These are phyloP conservation scores for Mylabris phalerata DNA, from an alignment of 1,140 invertebrate species.

Conservation along the genomic window DNA sequence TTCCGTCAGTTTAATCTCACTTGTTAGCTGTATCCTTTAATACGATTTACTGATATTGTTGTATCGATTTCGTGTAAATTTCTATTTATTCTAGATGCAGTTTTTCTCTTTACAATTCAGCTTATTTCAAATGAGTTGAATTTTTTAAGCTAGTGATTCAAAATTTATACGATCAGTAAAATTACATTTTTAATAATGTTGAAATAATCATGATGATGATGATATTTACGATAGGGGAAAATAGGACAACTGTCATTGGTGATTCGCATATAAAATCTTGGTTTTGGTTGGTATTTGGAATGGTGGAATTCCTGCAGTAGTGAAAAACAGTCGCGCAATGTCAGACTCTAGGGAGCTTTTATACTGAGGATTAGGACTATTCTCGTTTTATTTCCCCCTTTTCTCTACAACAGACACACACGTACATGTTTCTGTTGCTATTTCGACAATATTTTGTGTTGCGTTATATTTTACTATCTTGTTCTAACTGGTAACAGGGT, in stretches of 20 bases:
- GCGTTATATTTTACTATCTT: not conserved
- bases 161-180: constrained; percentile 16
- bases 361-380: constrained; percentile 34
- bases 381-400: constrained; percentile 21
- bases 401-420: constrained; percentile 6
- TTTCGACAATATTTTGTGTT: constrained; percentile 8
- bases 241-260: constrained; percentile 21
- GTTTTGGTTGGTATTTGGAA: constrained; percentile 24
- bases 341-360: constrained; percentile 31
- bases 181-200: constrained; percentile 26
- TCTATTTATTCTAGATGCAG: constrained; percentile 3
- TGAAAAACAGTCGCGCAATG: constrained; percentile 31
- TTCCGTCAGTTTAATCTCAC: no score
- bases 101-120: not conserved
- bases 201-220: constrained; percentile 21
- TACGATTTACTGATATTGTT: constrained; percentile 9
- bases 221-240: constrained; percentile 23
- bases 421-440: constrained; percentile 6
- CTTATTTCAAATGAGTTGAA: not conserved
- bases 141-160: not conserved
- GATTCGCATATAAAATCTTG: constrained; percentile 30
- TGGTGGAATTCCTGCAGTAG: constrained; percentile 19
- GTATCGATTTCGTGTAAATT: constrained; percentile 14
- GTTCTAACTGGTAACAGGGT: no score
- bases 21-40: no score